phyloP scores from a whole-genome alignment of 2,797 vertebrate genomes.

The Intellagama lesueurii region DNA sequence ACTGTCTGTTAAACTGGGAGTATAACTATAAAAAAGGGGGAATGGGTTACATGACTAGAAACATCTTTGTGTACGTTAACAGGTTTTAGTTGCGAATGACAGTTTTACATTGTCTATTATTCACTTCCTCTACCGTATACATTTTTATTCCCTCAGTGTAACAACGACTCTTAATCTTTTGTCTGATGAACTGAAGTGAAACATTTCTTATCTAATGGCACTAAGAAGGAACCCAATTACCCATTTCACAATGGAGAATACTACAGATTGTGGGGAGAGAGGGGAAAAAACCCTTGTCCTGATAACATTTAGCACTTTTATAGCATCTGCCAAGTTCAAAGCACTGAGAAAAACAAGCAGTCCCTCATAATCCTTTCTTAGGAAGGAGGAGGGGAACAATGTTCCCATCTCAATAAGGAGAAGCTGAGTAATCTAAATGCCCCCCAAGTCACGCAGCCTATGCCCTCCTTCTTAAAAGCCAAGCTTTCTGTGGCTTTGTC shows the following conservation, averaged over 20 bases:
- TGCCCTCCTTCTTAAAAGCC: not conserved
- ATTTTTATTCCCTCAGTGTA: conserved; percentile 52
- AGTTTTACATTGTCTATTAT: conserved; percentile 55
- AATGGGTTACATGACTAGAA: conserved; percentile 46
- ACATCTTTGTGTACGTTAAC: conserved; percentile 40
- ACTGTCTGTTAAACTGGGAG: conserved; percentile 37
- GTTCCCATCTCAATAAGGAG: not conserved
- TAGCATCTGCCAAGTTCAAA: conserved; percentile 36
- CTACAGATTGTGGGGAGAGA: conserved; percentile 12
- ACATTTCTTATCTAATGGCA: conserved; percentile 55
- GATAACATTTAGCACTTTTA: conserved; percentile 29
- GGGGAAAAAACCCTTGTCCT: conserved; percentile 25
- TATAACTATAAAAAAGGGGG: conserved; percentile 43
- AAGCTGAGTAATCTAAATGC: not conserved
- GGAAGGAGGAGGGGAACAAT: conserved; percentile 2
- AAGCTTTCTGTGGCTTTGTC: not conserved
- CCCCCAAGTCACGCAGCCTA: not conserved
- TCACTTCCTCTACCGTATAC: conserved; percentile 44
- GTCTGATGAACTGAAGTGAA: conserved; percentile 51
- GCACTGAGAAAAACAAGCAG: conserved; percentile 40
- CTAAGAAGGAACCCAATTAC: conserved; percentile 60
- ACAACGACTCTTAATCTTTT: conserved; percentile 58
- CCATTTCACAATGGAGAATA: conserved; percentile 52
- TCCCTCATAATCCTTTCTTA: not conserved
- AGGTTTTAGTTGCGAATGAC: conserved; percentile 51